Percentiles rank a stretch among this genome's conserved stretches.
phyloP scores from a whole-genome alignment of 2,888 invertebrate species.

The Megamerina dolium region DNA sequence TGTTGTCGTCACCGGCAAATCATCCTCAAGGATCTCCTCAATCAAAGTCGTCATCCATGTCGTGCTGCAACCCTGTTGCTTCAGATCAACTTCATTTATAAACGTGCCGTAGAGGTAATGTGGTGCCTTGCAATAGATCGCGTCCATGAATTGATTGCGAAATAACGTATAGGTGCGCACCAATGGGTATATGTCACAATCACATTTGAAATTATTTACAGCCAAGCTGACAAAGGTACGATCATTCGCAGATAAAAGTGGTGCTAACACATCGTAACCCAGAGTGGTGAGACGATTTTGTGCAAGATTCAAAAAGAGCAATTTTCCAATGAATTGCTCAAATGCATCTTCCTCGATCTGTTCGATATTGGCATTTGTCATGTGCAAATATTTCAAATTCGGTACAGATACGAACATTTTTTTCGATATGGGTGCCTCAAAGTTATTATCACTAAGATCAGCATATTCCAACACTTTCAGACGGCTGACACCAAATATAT shows the following conservation, averaged over 20 bases:
- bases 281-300: constrained; percentile 32
- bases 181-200: constrained; percentile 29
- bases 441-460: constrained; percentile 35
- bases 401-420: constrained; percentile 29
- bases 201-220: constrained; percentile 36
- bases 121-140: constrained; percentile 34
- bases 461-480: constrained; percentile 27
- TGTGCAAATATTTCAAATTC: constrained; percentile 28
- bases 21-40: constrained; percentile 1
- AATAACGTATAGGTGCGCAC: constrained; percentile 22
- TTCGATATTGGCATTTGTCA: constrained; percentile 28
- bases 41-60: not conserved
- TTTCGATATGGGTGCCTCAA: constrained; percentile 26
- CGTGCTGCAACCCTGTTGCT: constrained; percentile 15
- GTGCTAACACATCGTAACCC: constrained; percentile 16
- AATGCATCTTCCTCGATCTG: constrained; percentile 34
- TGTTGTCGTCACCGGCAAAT: not conserved
- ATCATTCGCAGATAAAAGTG: constrained; percentile 15
- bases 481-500: constrained; percentile 30
- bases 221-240: constrained; percentile 26
- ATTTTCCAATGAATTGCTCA: constrained; percentile 20
- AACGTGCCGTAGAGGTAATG: constrained; percentile 24
- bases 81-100: constrained; percentile 23
- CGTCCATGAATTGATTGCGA: constrained; percentile 28
- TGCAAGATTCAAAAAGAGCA: constrained; percentile 33